Conservation (phyloP, 2,797 vertebrate genomes). For the Menidia menidia region DNA sequence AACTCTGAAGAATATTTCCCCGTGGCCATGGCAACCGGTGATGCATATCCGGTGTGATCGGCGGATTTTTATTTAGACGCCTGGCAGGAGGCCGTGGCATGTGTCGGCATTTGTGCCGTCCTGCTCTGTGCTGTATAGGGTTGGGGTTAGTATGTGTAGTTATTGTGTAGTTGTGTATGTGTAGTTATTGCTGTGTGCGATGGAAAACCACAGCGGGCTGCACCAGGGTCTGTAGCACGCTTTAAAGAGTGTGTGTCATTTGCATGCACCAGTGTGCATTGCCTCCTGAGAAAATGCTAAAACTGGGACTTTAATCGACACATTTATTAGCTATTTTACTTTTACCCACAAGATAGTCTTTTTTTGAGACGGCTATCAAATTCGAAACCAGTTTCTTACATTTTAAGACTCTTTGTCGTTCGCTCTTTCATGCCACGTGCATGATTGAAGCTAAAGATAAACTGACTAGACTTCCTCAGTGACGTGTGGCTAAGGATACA, state of each 20-base stretch:
- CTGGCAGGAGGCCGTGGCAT: slow-evolving; percentile 46
- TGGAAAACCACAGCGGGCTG: too few species aligned
- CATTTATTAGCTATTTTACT: not conserved
- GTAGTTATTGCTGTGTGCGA: too few species aligned
- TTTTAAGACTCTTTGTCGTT: not conserved
- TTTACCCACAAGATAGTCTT: not conserved
- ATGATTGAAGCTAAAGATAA: not conserved
- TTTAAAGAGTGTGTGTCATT: not conserved
- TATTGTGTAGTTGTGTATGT: not conserved
- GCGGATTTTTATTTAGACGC: slow-evolving; percentile 80
- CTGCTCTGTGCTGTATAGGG: slow-evolving; percentile 23
- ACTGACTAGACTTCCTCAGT: not conserved
- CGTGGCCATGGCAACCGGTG: slow-evolving; percentile 84
- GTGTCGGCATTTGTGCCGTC: slow-evolving; percentile 57
- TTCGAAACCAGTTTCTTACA: not conserved
- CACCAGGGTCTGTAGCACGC: too few species aligned
- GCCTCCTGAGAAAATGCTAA: not conserved
- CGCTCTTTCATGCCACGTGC: not conserved
- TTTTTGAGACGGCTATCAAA: not conserved
- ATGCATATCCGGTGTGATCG: slow-evolving; percentile 81
- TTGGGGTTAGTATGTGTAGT: too few species aligned
- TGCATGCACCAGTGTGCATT: not conserved
- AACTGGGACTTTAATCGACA: not conserved
- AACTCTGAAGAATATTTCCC: slow-evolving; percentile 81
- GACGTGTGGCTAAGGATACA: not conserved